Evolutionary conservation across 2,797 vertebrate species (phyloP).

Genomic region (Melanotaenia trifasciata): DNA sequence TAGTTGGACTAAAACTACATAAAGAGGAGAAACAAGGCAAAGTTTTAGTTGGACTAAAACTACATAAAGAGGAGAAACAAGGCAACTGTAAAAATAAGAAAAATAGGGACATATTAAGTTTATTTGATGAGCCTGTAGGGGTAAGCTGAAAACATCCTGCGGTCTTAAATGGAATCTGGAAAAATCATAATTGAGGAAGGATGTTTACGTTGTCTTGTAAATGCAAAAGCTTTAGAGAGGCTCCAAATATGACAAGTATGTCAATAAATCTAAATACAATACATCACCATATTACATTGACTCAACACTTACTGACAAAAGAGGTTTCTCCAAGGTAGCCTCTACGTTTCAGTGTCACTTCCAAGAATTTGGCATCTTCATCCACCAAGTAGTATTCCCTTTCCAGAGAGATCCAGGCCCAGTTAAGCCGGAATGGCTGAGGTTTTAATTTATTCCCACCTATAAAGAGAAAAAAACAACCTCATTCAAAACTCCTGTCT

Average conservation of each 20-base stretch:
- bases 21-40: constrained; percentile 21
- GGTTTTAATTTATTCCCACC: constrained; percentile 87
- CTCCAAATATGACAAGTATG: neutral
- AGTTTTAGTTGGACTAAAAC: neutral
- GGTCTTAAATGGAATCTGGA: constrained; percentile 9
- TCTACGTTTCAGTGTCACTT: constrained; percentile 86
- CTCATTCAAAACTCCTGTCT: constrained; percentile 30
- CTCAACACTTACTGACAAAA: constrained; percentile 87
- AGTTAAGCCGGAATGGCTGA: constrained; percentile 88
- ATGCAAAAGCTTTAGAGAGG: neutral
- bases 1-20: neutral
- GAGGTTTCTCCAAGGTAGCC: constrained; percentile 89
- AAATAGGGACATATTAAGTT: neutral
- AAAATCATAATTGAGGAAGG: neutral
- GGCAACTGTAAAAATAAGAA: neutral
- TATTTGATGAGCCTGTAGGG: neutral
- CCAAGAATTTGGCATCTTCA: constrained; percentile 86
- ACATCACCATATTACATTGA: neutral
- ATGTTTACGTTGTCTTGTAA: neutral
- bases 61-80: constrained; percentile 16
- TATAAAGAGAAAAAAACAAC: constrained; percentile 59
- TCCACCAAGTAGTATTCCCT: constrained; percentile 86
- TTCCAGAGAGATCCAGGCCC: constrained; percentile 93
- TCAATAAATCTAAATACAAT: neutral
- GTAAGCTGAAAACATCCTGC: constrained; percentile 21